These are phyloP conservation scores for Portunus trituberculatus DNA, from an alignment of 1,140 invertebrate species.

Conservation along the genomic window DNA sequence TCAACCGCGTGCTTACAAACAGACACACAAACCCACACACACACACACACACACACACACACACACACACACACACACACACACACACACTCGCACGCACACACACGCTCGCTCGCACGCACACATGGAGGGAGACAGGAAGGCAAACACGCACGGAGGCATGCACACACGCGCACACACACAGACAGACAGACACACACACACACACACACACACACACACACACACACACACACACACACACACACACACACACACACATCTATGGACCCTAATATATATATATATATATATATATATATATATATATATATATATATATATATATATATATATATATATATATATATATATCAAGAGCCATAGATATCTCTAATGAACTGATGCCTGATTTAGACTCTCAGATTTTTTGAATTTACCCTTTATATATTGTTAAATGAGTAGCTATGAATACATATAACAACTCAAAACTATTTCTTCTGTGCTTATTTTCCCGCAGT, in stretches of 20 bases:
- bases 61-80: too few relatives aligned
- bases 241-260: constrained; percentile 50
- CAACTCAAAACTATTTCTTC: too few relatives aligned
- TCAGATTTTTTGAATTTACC: too few relatives aligned
- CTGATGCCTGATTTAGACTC: too few relatives aligned
- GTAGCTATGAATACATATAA: too few relatives aligned
- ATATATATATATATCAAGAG: neutral
- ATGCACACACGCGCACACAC: constrained; percentile 25
- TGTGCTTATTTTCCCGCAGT: too few relatives aligned
- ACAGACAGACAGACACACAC: neutral
- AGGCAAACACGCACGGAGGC: constrained; percentile 16
- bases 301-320: constrained; percentile 40
- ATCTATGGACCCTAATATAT: constrained; percentile 40
- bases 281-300: constrained; percentile 34
- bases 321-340: constrained; percentile 51
- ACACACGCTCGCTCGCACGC: constrained; percentile 17
- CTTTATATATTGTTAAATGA: too few relatives aligned
- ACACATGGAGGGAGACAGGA: constrained; percentile 28
- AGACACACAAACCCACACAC: constrained; percentile 52
- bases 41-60: constrained; percentile 23
- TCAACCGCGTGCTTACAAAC: neutral
- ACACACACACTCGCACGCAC: too few relatives aligned
- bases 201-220: neutral
- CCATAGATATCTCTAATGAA: neutral
- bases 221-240: neutral